phyloP scores from a whole-genome alignment of 2,888 invertebrate genomes.

The Serripes groenlandicus region DNA sequence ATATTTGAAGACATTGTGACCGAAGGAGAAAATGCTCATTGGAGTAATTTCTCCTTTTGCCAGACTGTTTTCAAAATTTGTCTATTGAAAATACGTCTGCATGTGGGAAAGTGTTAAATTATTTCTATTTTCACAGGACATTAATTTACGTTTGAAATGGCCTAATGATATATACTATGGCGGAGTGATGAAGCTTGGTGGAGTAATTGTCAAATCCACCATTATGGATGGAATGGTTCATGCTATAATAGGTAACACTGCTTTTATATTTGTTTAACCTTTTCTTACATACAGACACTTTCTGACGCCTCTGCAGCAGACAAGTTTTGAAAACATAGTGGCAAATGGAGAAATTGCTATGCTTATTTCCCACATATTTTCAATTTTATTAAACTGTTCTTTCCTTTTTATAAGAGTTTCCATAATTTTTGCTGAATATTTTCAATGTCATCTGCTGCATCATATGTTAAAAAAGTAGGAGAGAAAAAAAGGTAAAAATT shows the following conservation, averaged over 20 bases:
- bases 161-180: slow-evolving; percentile 98
- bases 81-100: neutral
- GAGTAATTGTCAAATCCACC: slow-evolving; percentile 91
- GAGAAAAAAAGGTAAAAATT: too few species aligned
- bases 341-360: too few species aligned
- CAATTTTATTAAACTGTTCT: too few species aligned
- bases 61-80: neutral
- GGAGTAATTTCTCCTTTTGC: neutral
- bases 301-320: too few species aligned
- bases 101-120: neutral
- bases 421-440: too few species aligned
- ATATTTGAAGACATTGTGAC: neutral
- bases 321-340: too few species aligned
- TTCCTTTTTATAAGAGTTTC: too few species aligned
- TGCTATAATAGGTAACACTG: slow-evolving; percentile 81
- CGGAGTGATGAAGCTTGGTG: slow-evolving; percentile 94
- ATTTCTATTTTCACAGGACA: slow-evolving; percentile 75
- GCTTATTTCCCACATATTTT: too few species aligned
- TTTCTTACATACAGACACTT: too few species aligned
- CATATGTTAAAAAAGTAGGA: too few species aligned
- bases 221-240: slow-evolving; percentile 78
- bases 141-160: slow-evolving; percentile 94
- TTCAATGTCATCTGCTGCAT: too few species aligned
- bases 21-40: neutral
- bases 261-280: neutral